These are phyloP conservation scores for Plagodis dolabraria DNA, from an alignment of 2,888 invertebrate genomes.

Conservation along the genomic window DNA sequence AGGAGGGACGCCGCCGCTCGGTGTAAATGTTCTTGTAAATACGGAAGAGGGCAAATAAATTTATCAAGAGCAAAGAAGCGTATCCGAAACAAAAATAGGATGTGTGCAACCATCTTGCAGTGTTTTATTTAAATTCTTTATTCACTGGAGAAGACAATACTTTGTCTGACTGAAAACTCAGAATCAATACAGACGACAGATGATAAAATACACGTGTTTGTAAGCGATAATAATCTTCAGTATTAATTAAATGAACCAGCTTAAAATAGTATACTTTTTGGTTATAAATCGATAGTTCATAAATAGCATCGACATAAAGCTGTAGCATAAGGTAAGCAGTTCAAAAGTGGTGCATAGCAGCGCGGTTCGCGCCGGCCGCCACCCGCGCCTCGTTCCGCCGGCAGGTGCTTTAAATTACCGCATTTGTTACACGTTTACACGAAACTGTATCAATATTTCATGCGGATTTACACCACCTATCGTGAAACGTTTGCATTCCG, in stretches of 20 bases:
- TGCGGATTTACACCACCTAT: slow-evolving; percentile 82
- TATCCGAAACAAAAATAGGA: slow-evolving; percentile 27
- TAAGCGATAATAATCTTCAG: too few species aligned
- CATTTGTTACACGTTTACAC: slow-evolving; percentile 85
- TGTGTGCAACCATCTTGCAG: slow-evolving; percentile 6
- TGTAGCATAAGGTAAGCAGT: slow-evolving; percentile 66
- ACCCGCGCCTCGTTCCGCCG: slow-evolving; percentile 58
- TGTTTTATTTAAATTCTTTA: background rate
- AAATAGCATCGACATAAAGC: slow-evolving; percentile 56
- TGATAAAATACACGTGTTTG: too few species aligned
- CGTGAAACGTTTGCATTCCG: slow-evolving; percentile 74
- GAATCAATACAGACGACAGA: too few species aligned
- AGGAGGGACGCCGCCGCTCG: slow-evolving; percentile 39
- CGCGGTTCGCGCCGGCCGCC: slow-evolving; percentile 49
- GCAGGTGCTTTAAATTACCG: slow-evolving; percentile 84
- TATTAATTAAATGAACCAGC: background rate
- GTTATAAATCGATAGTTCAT: slow-evolving; percentile 39
- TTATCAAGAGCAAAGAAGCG: slow-evolving; percentile 36
- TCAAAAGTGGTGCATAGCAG: slow-evolving; percentile 75
- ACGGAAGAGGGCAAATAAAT: slow-evolving; percentile 58
- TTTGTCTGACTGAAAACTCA: too few species aligned
- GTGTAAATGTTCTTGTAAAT: slow-evolving; percentile 63
- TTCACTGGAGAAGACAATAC: too few species aligned
- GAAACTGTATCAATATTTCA: slow-evolving; percentile 85
- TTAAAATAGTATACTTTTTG: slow-evolving; percentile 10